Conservation (phyloP, 2,888 invertebrate genomes). For the Eulithis testata region DNA sequence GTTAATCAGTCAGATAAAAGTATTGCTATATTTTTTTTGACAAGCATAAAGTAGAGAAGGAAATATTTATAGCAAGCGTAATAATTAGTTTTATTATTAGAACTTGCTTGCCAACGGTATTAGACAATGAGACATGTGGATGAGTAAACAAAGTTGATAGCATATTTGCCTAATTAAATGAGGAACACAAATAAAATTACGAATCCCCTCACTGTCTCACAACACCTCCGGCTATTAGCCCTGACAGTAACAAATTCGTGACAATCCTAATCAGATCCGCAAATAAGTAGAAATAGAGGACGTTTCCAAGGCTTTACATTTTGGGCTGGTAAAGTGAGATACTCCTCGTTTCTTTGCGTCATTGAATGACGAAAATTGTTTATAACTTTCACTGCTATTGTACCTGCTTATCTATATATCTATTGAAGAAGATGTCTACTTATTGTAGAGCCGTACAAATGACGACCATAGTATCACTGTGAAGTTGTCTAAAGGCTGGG, state of each 20-base stretch:
- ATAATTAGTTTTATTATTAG: background rate
- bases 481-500: conserved; percentile 25
- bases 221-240: conserved; percentile 56
- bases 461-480: conserved; percentile 1
- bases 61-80: too few species aligned
- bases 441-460: too few species aligned
- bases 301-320: conserved; percentile 17
- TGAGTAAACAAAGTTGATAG: background rate
- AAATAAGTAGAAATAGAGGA: conserved; percentile 57
- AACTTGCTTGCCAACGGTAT: background rate
- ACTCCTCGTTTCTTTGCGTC: too few species aligned
- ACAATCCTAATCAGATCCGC: conserved; percentile 47
- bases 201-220: conserved; percentile 32
- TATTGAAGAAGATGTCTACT: too few species aligned
- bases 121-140: background rate
- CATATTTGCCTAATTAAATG: conserved; percentile 34
- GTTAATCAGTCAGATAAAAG: too few species aligned
- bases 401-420: too few species aligned
- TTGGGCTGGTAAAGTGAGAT: too few species aligned
- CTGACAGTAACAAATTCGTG: conserved; percentile 66
- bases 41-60: too few species aligned
- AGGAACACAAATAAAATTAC: conserved; percentile 45
- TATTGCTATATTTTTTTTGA: too few species aligned
- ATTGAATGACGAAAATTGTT: too few species aligned
- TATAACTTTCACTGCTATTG: too few species aligned